Evolutionary conservation across 2,797 vertebrate species (phyloP), one percentile per base, ranked within the genome.

Genomic region (Danio aesculapii): DNA sequence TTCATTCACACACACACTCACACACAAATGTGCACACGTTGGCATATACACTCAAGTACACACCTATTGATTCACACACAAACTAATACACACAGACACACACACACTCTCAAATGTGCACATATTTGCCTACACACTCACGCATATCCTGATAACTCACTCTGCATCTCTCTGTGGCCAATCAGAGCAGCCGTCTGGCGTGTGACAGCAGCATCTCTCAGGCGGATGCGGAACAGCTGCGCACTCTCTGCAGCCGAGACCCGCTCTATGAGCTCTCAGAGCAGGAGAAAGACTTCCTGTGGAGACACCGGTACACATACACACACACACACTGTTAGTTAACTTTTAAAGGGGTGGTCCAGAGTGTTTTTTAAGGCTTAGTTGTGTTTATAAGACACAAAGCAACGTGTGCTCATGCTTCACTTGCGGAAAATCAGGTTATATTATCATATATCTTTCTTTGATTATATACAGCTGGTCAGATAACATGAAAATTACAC

Each of bases 241-340:
- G 87, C 0, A 63, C 77, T 0, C 88, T 92, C n/a, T 90, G 89
- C 79, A 89, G 83, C 81, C 84, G 88, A 9, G 91, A 92, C 72
- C 89, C 91, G 0, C 89, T 92, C 13, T 92, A 91, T 3, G 91
- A 92, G 67, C 86, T 92, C 72, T 91, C 91, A 0, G 91, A 92
- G 71, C 91, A 92, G 70, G 91, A 92, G 84, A 92, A 92, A 62
- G 91, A 92, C 83, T 91, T 92, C 78, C 89, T 92, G 7, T 92
- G 91, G 91, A 88, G 91, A 57, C 90, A 92, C 82, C 81, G 91
- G 91, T 90, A 75, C 57, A 64, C 75, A 62, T 41, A 16, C 70
- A 52, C 75, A 69, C 69, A 52, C n/a, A n/a, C n/a, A n/a, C n/a
- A n/a, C n/a, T n/a, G n/a, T n/a, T n/a, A n/a, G n/a, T n/a, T n/a